Percentiles rank a stretch among this genome's conserved stretches.
These are phyloP conservation scores for Chalcis sispes DNA, from an alignment of 2,888 invertebrate genomes.

Conservation along the genomic window DNA sequence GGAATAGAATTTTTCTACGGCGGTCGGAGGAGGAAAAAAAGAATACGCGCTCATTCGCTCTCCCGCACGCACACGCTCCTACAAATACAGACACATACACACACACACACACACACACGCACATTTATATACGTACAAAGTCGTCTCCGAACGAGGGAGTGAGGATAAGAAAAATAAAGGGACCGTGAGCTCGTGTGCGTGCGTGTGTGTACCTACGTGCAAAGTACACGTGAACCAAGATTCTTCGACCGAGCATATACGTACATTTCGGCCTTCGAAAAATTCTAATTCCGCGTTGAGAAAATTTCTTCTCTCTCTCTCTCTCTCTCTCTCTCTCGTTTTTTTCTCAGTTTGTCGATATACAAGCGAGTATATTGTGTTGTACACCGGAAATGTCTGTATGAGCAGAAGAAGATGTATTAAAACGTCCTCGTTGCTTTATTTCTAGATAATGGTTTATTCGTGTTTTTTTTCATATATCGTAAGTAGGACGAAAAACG, in stretches of 20 bases:
- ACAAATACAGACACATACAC: too few relatives aligned
- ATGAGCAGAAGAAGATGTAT: too few relatives aligned
- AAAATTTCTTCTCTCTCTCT: neutral
- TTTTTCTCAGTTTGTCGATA: too few relatives aligned
- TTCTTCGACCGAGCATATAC: neutral
- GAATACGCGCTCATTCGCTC: neutral
- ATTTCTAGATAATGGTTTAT: neutral
- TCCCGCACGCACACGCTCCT: too few relatives aligned
- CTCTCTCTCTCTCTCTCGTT: too few relatives aligned
- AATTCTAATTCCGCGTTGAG: slow-evolving; percentile 42
- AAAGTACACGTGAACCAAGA: slow-evolving; percentile 30
- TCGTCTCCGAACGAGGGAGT: slow-evolving; percentile 4
- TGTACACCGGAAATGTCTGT: neutral
- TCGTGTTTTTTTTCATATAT: too few relatives aligned
- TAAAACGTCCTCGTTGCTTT: too few relatives aligned
- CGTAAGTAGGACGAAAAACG: too few relatives aligned
- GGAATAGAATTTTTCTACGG: slow-evolving; percentile 42
- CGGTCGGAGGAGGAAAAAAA: slow-evolving; percentile 10
- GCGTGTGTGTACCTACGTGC: slow-evolving; percentile 17
- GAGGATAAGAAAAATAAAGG: slow-evolving; percentile 39
- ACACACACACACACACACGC: too few relatives aligned
- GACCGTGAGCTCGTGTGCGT: slow-evolving; percentile 7
- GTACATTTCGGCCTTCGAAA: slow-evolving; percentile 22
- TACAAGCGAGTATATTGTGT: too few relatives aligned
- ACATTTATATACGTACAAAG: too few relatives aligned